Evolutionary conservation across 2,888 invertebrate genomes (phyloP).

Genomic region (Octonoba sinensis): DNA sequence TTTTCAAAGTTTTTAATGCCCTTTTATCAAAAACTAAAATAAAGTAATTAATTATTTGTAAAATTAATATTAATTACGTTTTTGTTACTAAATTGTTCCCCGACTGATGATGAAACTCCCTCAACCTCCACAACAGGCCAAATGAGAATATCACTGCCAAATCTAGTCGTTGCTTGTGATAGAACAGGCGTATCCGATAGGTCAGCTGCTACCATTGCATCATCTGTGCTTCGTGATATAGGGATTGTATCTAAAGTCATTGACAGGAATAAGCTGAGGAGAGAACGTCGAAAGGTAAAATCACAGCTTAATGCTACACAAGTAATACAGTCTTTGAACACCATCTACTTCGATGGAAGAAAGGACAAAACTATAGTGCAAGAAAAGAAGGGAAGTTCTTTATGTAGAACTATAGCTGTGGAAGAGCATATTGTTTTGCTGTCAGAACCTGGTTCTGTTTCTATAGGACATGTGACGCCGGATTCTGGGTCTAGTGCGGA

Average conservation of each 20-base stretch:
- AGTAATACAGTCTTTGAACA: constrained; percentile 1
- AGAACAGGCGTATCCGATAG: not conserved
- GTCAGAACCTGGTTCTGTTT: constrained; percentile 11
- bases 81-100: too few species aligned
- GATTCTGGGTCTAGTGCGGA: constrained; percentile 12
- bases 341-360: constrained; percentile 8
- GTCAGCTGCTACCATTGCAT: constrained; percentile 11
- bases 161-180: constrained; percentile 12
- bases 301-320: constrained; percentile 6
- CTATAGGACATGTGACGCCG: too few species aligned
- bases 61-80: not conserved
- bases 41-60: too few species aligned
- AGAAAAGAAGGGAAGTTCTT: constrained; percentile 3
- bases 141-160: constrained; percentile 15
- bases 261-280: constrained; percentile 14
- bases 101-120: not conserved
- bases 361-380: constrained; percentile 12
- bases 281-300: constrained; percentile 5
- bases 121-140: constrained; percentile 19
- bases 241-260: constrained; percentile 14
- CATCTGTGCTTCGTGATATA: constrained; percentile 8
- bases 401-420: not conserved
- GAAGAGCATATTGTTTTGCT: constrained; percentile 16
- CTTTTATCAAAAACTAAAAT: too few species aligned
- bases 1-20: too few species aligned